Base-by-base conservation (phyloP, 2,888 invertebrate species). In the Stenodema calcarata region DNA sequence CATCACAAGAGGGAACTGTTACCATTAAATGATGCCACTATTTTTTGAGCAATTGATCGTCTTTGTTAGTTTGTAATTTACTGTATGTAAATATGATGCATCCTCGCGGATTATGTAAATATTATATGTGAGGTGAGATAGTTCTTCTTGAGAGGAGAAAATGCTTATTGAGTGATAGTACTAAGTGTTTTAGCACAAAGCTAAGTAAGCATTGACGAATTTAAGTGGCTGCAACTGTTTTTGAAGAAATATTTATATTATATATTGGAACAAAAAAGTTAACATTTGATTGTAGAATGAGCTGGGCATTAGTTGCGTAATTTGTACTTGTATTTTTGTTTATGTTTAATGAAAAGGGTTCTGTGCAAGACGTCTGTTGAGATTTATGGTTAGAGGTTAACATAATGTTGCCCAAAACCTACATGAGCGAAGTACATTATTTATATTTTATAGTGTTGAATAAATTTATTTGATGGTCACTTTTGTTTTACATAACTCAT, bases 301-400 rank as follows among this genome's bases (percentile, higher is more conserved):
- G 27, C 23, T 30, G 50, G 50, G 50, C 50, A 30, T 70, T 70
- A 70, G 70, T 70, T 30, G 27, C 70, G 16, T 11, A 70, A 27
- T 70, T 70, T 30, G 27, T 70, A 30, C 30, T 70, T 70, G 70
- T 70, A 70, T 70, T 70, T 70, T 70, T 70, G 70, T 27, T 70
- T 70, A 70, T 23, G 12, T 27, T 3, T 14, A 70, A 27, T n/a
- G n/a, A n/a, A 70, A 27, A 27, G 14, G 27, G 14, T 30, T 27
- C 18, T 30, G 70, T 70, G 18, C 70, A 14, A 70, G 70, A 27
- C 27, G 27, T 30, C 50, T 50, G 16, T 16, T 50, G 50, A 50
- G 4, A n/a, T 16, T 50, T 50, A 16, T 50, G 16, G 50, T n/a
- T 4, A 50, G 50, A 50, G 16, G 16, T 16, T 6, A 50, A 50